Evolutionary conservation across 2,888 invertebrate species (phyloP).

Genomic region (Leucania comma): DNA sequence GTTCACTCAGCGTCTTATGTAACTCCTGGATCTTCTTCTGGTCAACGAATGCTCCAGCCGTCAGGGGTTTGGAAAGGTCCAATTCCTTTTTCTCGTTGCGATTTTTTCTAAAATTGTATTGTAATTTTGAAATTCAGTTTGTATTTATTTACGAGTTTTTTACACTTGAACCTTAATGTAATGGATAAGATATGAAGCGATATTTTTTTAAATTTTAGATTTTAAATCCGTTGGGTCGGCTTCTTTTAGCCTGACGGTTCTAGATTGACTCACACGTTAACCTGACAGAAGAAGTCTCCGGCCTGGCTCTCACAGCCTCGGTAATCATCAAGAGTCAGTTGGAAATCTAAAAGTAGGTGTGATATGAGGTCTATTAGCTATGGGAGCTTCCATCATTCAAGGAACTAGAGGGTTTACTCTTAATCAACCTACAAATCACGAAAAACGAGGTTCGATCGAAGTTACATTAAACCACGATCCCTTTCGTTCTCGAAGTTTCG

Average conservation of each 20-base stretch:
- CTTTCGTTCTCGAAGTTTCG: no score
- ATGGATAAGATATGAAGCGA: no score
- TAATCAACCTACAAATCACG: no score
- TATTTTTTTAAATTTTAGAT: no score
- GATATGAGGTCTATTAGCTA: no score
- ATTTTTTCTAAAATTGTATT: constrained; percentile 71
- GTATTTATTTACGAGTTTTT: background rate
- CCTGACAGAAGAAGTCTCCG: no score
- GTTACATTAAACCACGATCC: no score
- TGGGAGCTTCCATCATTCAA: no score
- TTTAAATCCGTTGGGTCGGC: background rate
- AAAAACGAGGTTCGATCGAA: no score
- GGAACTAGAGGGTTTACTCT: no score
- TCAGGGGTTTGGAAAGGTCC: constrained; percentile 93
- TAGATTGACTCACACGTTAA: no score
- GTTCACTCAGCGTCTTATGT: constrained; percentile 80
- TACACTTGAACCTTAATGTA: no score
- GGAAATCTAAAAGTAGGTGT: background rate
- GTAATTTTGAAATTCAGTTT: background rate
- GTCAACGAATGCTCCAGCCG: constrained; percentile 95
- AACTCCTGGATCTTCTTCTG: constrained; percentile 91
- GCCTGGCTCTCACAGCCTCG: background rate
- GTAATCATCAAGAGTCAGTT: background rate
- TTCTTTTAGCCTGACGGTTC: background rate
- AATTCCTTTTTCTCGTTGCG: constrained; percentile 91